Evolutionary conservation across 2,113 vertebrate species (phyloP), one percentile per base, ranked within the genome.

Genomic region (Meleagris gallopavo): DNA sequence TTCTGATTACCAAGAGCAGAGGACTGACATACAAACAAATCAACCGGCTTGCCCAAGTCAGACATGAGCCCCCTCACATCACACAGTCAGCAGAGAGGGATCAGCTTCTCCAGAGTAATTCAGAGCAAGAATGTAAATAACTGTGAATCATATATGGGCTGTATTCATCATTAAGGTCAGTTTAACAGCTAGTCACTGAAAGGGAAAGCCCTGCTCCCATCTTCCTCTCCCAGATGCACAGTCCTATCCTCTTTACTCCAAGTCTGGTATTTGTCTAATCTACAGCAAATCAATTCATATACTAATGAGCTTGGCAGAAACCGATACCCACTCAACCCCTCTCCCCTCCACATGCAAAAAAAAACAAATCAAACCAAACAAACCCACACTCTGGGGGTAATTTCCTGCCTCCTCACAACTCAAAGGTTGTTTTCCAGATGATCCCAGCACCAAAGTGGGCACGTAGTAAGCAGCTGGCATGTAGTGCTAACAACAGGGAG

Each of bases 291-390:
- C 38, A 76, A 29, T 50, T 58, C 65, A 74, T 4, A 7, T 22
- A 40, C 21, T 25, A 60, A 70, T 7, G 30, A 13, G 17, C 41
- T 60, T 71, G n/a, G 55, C 30, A 92, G 38, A 89, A 87, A 75
- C 5, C 41, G 54, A 43, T 30, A 18, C 14, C 38, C 9, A 19
- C 19, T 8, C 7, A 1, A 1, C 4, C 8, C 10, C 13, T 13
- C 9, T 17, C 24, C 24, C n/a, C 14, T 16, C 52, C 27, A 30
- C 27, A 17, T 16, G 27, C 69, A 69, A 48, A 54, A 61, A 40
- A 60, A 25, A 1, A 0, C 22, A 25, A 54, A 9, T 3, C 29
- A 29, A 54, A 18, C 18, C 15, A 70, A 25, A 15, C 14, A 45
- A 20, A 43, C 4, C 48, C 48, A 50, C 52, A 43, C 62, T 62